Evolutionary conservation across 1,140 invertebrate genomes (phyloP), one percentile per base, ranked within the genome.

Genomic region (Zaprionus kolodkinae): DNA sequence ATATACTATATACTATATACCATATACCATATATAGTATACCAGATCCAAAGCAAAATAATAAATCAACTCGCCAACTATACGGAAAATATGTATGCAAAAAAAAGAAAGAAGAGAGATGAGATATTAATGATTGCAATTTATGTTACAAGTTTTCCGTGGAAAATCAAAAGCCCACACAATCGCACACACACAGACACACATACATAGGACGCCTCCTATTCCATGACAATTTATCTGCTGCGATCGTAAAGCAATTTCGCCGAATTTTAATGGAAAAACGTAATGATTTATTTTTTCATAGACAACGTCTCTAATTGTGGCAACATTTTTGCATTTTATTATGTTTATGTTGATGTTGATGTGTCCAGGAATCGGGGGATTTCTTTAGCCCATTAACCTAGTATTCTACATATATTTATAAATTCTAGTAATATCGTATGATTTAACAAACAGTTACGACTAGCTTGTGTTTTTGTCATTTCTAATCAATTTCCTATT

Each of bases 1-100:
- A n/a, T n/a, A n/a, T n/a, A n/a, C n/a, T n/a, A n/a, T n/a, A n/a
- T n/a, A 40, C 2, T 9, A 35, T 35, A 35, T 35, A 6, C 33
- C 33, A 45, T 45, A 30, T 6, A 30, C 21, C 21, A 21, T 21
- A 21, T 21, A 21, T 21, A 21, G 6, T 30, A n/a, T 40, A 13
- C 13, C n/a, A 7, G 45, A 25, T 59, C 12, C 30, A 59, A 68
- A 55, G 33, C 48, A 61, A 38, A 61, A 61, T 62, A 68, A 74
- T 74, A 74, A 74, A 70, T 74, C 72, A 70, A 70, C 45, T 48
- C 52, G 52, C 27, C 60, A 74, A 74, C 66, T 62, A 70, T 15
- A 70, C 40, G 30, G 10, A 38, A 61, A 55, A 40, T 45, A 6
- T 45, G 13, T 6, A n/a, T n/a, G n/a, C n/a, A n/a, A n/a, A 40